Percentiles rank a stretch among this genome's conserved stretches.
Evolutionary conservation across 2,797 vertebrate genomes (phyloP).

Genomic region (Gouania willdenowi): DNA sequence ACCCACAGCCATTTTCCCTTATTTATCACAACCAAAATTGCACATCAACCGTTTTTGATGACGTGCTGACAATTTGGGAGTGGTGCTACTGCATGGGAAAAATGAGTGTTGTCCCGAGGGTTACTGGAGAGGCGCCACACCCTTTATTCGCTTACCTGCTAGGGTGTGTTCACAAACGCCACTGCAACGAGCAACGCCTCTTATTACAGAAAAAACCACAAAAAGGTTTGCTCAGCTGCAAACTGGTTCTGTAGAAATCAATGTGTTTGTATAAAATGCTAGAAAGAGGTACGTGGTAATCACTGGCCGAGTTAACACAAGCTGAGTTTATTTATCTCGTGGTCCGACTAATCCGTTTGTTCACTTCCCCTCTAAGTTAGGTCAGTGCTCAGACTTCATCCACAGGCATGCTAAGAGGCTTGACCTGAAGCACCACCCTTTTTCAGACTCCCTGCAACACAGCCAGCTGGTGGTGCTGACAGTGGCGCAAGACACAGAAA

Average conservation of each 20-base stretch:
- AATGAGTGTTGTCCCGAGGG: constrained; percentile 53
- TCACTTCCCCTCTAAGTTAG: constrained; percentile 29
- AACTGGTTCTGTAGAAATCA: no score
- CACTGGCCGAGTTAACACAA: background rate
- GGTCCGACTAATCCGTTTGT: constrained; percentile 37
- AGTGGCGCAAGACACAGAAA: constrained; percentile 7
- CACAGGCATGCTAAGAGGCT: constrained; percentile 59
- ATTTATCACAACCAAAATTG: constrained; percentile 30
- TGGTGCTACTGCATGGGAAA: constrained; percentile 53
- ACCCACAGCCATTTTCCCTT: constrained; percentile 23
- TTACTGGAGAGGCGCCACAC: constrained; percentile 43
- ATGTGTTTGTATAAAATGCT: no score
- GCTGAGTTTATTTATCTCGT: constrained; percentile 5
- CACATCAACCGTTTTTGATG: constrained; percentile 23
- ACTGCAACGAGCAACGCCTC: background rate
- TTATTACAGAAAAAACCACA: background rate
- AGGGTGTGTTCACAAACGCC: constrained; percentile 52
- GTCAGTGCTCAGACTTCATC: constrained; percentile 41
- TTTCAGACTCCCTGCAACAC: constrained; percentile 18
- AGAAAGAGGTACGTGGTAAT: no score
- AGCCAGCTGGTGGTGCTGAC: constrained; percentile 53
- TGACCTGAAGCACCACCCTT: constrained; percentile 44
- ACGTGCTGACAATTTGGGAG: constrained; percentile 62
- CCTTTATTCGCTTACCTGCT: constrained; percentile 54
- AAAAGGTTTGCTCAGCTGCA: constrained; percentile 11